Conservation (phyloP, 2,888 invertebrate genomes). For the Aplocera efformata region DNA sequence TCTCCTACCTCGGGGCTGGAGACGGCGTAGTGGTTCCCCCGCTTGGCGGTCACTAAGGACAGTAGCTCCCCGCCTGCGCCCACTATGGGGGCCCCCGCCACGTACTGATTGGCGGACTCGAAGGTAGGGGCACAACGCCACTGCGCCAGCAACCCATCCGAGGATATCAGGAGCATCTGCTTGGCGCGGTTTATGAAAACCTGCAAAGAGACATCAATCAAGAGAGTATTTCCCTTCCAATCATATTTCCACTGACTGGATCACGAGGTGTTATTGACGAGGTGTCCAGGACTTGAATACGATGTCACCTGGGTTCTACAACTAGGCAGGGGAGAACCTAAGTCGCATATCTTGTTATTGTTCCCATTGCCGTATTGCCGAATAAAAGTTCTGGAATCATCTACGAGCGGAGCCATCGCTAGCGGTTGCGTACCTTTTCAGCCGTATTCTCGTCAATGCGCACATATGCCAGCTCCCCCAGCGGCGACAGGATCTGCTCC, state of each 20-base stretch:
- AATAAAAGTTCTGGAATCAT: too few species aligned
- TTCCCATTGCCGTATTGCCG: too few species aligned
- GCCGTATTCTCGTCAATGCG: conserved; percentile 59
- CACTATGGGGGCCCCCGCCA: conserved; percentile 63
- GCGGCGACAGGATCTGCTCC: conserved; percentile 55
- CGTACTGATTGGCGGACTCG: conserved; percentile 60
- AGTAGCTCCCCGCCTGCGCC: conserved; percentile 53
- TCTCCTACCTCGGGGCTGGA: conserved; percentile 63
- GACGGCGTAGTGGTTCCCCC: conserved; percentile 66
- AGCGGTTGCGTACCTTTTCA: conserved; percentile 74
- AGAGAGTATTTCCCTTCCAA: not conserved
- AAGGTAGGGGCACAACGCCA: conserved; percentile 69
- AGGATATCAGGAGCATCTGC: conserved; percentile 57
- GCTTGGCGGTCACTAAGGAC: conserved; percentile 58
- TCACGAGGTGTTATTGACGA: too few species aligned
- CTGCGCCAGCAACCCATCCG: conserved; percentile 62
- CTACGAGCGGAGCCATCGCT: too few species aligned
- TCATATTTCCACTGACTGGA: too few species aligned
- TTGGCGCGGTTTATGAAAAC: conserved; percentile 70
- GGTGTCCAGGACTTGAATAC: too few species aligned
- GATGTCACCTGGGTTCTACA: too few species aligned
- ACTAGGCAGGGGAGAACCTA: too few species aligned
- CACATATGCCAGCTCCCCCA: conserved; percentile 65
- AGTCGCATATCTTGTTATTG: too few species aligned
- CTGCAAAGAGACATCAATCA: conserved; percentile 32